Evolutionary conservation across 1,140 invertebrate genomes (phyloP), one percentile per base, ranked within the genome.

Genomic region (Saxidomus purpurata): DNA sequence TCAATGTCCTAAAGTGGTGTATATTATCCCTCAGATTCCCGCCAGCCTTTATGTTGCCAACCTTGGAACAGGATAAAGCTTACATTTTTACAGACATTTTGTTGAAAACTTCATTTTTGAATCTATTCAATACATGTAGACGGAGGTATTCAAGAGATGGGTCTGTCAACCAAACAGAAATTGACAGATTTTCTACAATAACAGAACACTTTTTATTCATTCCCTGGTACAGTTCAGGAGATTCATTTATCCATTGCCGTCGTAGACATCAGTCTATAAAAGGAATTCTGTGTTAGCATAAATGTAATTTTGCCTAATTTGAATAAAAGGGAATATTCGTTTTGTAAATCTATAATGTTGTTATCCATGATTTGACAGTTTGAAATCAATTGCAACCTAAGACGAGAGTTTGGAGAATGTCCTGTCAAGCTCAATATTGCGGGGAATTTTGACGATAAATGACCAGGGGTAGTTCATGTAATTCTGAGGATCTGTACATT

Each of bases 301-400:
- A 82, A 82, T 82, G 55, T 40, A 67, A 82, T 82, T 82, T 82
- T 82, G 55, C 52, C 80, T 31, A 47, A 82, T 82, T 82, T 82
- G 80, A 82, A 82, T 82, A 59, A 59, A 43, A 67, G 55, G 8
- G 80, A 63, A 67, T 67, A 82, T 63, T 79, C 22, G 59, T 63
- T 38, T 67, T 82, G 80, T 82, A 67, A 67, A 67, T 63, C 76
- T 11, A 52, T 82, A 82, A 82, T 67, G 61, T 67, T 13, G 25
- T 82, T 82, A 82, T 47, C 36, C 11, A n/a, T 25, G 80, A 63
- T 82, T 63, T 82, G 80, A 82, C 80, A 82, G 80, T 82, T 82
- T 82, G 34, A 67, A 67, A 82, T 82, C 80, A 82, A 82, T 82
- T 40, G 55, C 36, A 67, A 59, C 52, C 52, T 13, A 55, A 63